Evolutionary conservation across 2,113 vertebrate species (phyloP), one percentile per base, ranked within the genome.

Genomic region (Callipepla californica): DNA sequence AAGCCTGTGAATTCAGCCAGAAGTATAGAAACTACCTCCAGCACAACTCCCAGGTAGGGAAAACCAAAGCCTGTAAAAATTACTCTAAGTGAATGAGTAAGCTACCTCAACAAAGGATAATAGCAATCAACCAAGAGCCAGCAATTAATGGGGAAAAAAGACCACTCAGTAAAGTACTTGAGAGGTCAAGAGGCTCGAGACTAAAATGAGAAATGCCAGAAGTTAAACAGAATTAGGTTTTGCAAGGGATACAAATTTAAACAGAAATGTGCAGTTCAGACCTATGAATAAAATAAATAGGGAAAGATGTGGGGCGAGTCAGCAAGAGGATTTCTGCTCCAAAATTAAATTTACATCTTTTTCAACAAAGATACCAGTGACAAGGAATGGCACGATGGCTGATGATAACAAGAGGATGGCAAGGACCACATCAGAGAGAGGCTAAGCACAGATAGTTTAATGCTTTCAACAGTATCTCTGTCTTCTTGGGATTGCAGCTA

Each of bases 41-140:
- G 55, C 26, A 75, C 25, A 40, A 36, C 38, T 78, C 47, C 51
- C 40, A 88, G 70, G 61, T 51, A 51, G 26, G 20, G 22, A 47
- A 68, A 90, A 94, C 61, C 14, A 84, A 92, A 93, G 44, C 34
- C 65, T 68, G 62, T 21, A 83, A 90, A 94, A 90, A 86, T 74
- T 63, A 55, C 72, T 55, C 63, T 73, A 36, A 87, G 40, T 57
- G 51, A 80, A 42, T 63, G 45, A 42, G 13, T 77, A 63, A 92
- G 63, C 17, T 23, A 55, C 30, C 20, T 92, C 68, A 65, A 51
- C 44, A 67, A 90, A 78, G 28, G 59, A 34, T 18, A 93, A 75
- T 6, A 91, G 73, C 80, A 86, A 90, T 59, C 69, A 93, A 44
- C 1, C 1, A 78, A 88, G 7, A 53, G 47, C 15, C 61, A 80